A percentile compares a stretch with the other conserved stretches of the same genome.
Conservation (phyloP, 2,888 invertebrate genomes). For the Andrena hattorfiana region DNA sequence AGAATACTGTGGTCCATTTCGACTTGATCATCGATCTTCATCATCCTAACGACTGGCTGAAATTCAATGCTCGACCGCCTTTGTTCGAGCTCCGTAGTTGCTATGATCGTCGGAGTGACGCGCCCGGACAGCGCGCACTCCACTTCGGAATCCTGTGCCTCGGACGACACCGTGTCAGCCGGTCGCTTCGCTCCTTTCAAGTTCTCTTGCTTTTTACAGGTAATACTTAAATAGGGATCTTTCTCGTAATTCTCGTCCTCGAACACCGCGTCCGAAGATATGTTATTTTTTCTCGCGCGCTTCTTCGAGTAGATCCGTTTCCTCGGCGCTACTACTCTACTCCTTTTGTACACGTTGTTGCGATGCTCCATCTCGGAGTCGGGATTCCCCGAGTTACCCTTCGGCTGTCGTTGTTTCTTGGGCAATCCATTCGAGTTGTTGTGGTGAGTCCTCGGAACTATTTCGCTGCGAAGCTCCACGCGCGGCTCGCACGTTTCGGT, state of each 20-base stretch:
- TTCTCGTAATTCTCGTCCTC: conserved; percentile 78
- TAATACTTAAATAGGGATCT: conserved; percentile 71
- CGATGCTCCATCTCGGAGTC: conserved; percentile 47
- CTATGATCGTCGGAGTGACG: conserved; percentile 71
- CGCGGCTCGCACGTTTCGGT: conserved; percentile 71
- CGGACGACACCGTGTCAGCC: conserved; percentile 62
- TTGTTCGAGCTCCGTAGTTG: conserved; percentile 78
- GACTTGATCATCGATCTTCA: conserved; percentile 87
- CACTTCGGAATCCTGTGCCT: conserved; percentile 73
- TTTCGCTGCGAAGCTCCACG: conserved; percentile 70
- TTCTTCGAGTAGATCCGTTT: conserved; percentile 67
- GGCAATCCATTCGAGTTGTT: conserved; percentile 58
- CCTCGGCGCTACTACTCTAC: conserved; percentile 46
- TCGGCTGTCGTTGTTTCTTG: conserved; percentile 61
- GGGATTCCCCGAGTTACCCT: conserved; percentile 46
- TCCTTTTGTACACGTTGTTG: conserved; percentile 50
- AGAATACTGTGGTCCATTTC: conserved; percentile 82
- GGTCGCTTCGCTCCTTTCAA: conserved; percentile 45
- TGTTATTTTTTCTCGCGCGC: conserved; percentile 63
- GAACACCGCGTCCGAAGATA: conserved; percentile 69
- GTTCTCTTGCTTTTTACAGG: conserved; percentile 59
- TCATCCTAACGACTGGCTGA: conserved; percentile 89
- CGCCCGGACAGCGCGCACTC: conserved; percentile 76
- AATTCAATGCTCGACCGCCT: conserved; percentile 85
- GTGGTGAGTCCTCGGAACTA: conserved; percentile 71